phyloP scores from a whole-genome alignment of 2,797 vertebrate species.

The Sardinella longiceps region DNA sequence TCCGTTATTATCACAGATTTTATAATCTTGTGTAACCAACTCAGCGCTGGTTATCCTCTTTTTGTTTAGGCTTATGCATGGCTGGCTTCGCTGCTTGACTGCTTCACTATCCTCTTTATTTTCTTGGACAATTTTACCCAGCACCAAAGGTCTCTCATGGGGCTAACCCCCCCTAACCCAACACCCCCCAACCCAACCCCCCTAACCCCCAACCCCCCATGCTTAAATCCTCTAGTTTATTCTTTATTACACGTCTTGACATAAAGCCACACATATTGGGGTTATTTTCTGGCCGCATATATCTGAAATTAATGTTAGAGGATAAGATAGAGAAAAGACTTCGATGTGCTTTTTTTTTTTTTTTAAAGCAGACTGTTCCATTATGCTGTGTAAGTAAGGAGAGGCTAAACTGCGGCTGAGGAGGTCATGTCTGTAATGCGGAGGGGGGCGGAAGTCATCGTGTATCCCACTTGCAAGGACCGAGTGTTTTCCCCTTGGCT shows the following conservation, averaged over 20 bases:
- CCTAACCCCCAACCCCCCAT: not conserved
- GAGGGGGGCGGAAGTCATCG: slow-evolving; percentile 5
- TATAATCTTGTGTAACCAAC: slow-evolving; percentile 42
- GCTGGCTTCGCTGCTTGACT: not conserved
- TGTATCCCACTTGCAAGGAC: not conserved
- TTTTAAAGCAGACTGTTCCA: not conserved
- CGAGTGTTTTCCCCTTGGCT: slow-evolving; percentile 26
- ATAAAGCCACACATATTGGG: slow-evolving; percentile 6
- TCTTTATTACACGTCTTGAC: not conserved
- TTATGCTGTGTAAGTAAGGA: not conserved
- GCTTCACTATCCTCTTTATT: slow-evolving; percentile 9
- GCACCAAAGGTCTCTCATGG: not conserved
- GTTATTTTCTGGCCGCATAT: not conserved
- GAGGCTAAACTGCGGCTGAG: slow-evolving; percentile 11
- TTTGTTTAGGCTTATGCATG: slow-evolving; percentile 25
- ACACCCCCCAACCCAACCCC: not conserved
- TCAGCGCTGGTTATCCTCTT: slow-evolving; percentile 9
- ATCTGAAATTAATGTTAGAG: slow-evolving; percentile 7
- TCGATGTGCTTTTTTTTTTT: not conserved
- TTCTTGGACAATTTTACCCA: slow-evolving; percentile 2
- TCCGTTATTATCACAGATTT: slow-evolving; percentile 36
- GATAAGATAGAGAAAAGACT: not conserved
- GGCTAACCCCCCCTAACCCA: not conserved
- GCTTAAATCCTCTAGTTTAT: not conserved
- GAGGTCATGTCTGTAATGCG: slow-evolving; percentile 8